These are phyloP conservation scores for Globia sparganii DNA, from an alignment of 2,888 invertebrate species.

Conservation along the genomic window DNA sequence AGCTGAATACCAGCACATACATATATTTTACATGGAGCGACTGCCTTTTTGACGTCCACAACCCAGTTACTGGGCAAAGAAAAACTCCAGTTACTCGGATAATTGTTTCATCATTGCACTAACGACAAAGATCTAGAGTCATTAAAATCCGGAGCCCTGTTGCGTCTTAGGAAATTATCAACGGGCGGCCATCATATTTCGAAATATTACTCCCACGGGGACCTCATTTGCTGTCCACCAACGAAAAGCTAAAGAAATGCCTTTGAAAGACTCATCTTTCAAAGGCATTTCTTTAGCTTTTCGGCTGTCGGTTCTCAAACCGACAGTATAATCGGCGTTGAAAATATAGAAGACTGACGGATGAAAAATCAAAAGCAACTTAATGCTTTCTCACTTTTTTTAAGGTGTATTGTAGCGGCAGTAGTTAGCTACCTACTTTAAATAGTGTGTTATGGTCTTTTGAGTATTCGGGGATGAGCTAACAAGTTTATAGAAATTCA, in stretches of 20 bases:
- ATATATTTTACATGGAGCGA: no score
- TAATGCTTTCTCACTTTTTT: not conserved
- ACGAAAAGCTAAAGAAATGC: conserved; percentile 3
- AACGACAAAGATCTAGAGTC: not conserved
- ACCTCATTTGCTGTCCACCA: conserved; percentile 13
- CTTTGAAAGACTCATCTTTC: conserved; percentile 31
- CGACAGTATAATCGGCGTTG: not conserved
- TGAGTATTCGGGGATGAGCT: not conserved
- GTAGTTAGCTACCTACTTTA: not conserved
- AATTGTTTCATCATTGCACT: not conserved
- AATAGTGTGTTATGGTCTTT: not conserved
- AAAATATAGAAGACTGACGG: not conserved
- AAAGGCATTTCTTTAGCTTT: no score
- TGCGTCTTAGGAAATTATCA: not conserved
- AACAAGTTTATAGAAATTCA: no score
- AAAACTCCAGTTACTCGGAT: no score
- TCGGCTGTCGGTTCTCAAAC: no score
- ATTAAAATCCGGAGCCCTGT: not conserved
- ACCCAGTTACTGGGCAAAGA: no score
- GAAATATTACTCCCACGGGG: conserved; percentile 13
- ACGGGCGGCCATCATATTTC: conserved; percentile 6
- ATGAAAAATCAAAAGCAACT: not conserved
- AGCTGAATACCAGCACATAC: no score
- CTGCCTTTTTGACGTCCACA: no score
- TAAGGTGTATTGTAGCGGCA: not conserved